phyloP scores from a whole-genome alignment of 2,113 vertebrate genomes.

The Asarcornis scutulata region DNA sequence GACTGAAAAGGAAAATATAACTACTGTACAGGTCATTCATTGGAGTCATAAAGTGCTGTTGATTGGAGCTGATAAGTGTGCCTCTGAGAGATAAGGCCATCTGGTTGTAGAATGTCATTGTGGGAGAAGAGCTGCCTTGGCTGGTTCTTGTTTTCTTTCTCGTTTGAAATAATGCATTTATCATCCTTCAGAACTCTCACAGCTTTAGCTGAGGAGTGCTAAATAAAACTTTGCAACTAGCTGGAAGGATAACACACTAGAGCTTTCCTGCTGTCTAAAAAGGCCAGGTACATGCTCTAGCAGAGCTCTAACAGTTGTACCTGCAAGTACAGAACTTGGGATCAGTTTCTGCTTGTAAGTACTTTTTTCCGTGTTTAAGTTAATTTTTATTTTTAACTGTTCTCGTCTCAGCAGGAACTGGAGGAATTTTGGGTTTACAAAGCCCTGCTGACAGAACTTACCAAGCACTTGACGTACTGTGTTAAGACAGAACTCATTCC shows the following conservation, averaged over 20 bases:
- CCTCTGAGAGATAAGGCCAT: not conserved
- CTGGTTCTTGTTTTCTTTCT: not conserved
- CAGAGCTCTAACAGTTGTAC: not conserved
- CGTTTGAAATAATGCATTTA: not conserved
- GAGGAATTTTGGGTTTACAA: constrained; percentile 95
- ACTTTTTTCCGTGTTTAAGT: not conserved
- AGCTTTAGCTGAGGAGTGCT: not conserved
- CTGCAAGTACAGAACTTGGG: not conserved
- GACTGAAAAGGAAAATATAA: not conserved
- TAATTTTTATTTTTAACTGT: not conserved
- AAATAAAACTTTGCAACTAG: not conserved
- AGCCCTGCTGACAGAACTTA: constrained; percentile 88
- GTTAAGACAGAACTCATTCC: constrained; percentile 91
- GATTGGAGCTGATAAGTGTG: not conserved
- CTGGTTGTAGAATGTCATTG: not conserved
- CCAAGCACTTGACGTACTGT: constrained; percentile 89
- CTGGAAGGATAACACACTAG: not conserved
- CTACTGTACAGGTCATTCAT: not conserved
- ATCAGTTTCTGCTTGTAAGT: not conserved
- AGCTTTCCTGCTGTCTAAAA: not conserved
- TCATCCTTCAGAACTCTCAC: not conserved
- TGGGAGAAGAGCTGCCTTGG: not conserved
- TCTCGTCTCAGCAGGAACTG: constrained; percentile 83
- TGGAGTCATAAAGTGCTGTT: not conserved
- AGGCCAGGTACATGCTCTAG: not conserved